Base-by-base conservation (phyloP, 2,113 vertebrate species). In the Mugil cephalus region DNA sequence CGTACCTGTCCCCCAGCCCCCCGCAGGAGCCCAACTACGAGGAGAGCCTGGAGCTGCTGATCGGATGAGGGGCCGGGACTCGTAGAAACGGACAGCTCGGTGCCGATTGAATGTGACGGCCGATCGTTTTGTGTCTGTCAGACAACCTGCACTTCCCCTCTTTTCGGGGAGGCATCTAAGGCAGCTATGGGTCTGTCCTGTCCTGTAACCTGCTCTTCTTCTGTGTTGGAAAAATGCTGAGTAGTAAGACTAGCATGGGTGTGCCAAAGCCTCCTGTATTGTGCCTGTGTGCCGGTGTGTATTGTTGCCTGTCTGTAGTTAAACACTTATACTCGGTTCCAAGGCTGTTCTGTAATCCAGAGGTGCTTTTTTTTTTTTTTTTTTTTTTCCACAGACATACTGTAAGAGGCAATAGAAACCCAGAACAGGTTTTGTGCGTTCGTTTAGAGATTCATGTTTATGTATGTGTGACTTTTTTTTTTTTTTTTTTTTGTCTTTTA, bases 1-100 rank as follows among this genome's bases (percentile, higher is more conserved):
- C 88, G 62, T 99, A 96, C 92, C 95, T 98, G 91, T 93, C 96
- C 91, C 94, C 96, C 91, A 97, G 96, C 94, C 94, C 96, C 48
- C 96, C 96, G 0, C 96, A 95, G 74, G 96, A 98, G 74, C 95
- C 96, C 93, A 96, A 91, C 94, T 96, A 96, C 85, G 96, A 98
- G 91, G 97, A 98, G 93, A 95, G 95, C 93, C 95, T 99, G 93
- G 96, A 97, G 93, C 95, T 99, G 95, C 95, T 98, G 93, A 97
- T 93, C 50, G 90, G 91, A 71, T 89, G 83, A 90, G 64, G 53
- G 69, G 74, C 77, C 50, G 76, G 61, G 48, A 79, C 74, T 74
- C 73, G 14, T 3, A 30, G 61, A 60, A 83, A 72, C 59, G 39
- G 69, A 88, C 81, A 74, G 82, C 83, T 88, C 61, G 70, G 90